Percentiles rank a stretch among this genome's conserved stretches.
Conservation (phyloP, 2,797 vertebrate species). For the Aphelocoma californica region DNA sequence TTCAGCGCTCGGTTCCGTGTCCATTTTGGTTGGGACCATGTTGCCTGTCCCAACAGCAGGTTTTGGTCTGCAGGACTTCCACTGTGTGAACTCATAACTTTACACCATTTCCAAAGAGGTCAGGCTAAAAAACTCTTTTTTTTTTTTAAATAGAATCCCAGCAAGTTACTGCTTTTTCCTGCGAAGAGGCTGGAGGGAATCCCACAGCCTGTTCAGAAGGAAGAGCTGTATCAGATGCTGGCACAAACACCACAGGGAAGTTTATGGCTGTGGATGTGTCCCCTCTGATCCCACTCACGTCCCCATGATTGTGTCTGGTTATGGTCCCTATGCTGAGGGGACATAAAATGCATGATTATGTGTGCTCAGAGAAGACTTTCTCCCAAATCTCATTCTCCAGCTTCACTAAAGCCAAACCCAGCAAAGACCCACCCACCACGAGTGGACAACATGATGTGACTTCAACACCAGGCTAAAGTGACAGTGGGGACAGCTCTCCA, state of each 20-base stretch:
- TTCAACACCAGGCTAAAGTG: neutral
- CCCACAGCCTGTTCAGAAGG: fast-evolving
- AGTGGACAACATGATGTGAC: neutral
- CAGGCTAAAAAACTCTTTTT: neutral
- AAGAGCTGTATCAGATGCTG: neutral
- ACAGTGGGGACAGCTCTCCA: neutral
- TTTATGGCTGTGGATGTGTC: neutral
- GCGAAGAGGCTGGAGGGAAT: neutral
- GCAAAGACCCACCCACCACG: neutral
- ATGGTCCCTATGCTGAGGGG: neutral
- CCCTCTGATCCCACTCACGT: neutral
- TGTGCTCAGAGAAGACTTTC: neutral
- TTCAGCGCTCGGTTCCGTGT: neutral
- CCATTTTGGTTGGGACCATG: neutral
- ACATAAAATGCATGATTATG: neutral
- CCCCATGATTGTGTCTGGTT: neutral
- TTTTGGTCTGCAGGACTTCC: constrained; percentile 53
- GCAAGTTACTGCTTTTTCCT: constrained; percentile 9
- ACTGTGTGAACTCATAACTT: neutral
- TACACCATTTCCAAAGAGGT: neutral
- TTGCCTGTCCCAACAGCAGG: neutral
- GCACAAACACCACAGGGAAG: neutral
- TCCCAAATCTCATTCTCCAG: neutral
- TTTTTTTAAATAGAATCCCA: neutral
- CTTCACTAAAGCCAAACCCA: neutral